Conservation (phyloP, 2,797 vertebrate species). For the Telmatherina bonti region DNA sequence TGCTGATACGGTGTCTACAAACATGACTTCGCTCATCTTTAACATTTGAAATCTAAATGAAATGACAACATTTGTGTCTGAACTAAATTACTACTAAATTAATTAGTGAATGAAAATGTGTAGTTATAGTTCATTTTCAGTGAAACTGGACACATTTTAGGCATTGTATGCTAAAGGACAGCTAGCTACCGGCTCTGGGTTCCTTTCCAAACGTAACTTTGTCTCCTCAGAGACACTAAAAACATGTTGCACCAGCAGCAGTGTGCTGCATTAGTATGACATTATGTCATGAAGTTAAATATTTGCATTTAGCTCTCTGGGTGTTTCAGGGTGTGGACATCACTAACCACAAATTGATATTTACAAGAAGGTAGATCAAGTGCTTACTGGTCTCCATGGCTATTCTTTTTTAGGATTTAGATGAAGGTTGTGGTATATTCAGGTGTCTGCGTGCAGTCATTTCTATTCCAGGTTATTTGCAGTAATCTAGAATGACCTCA, state of each 20-base stretch:
- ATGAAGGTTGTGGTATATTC: constrained; percentile 38
- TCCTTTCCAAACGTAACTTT: constrained; percentile 5
- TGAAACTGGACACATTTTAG: neutral
- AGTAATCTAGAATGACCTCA: constrained; percentile 40
- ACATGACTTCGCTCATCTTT: neutral
- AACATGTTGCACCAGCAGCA: constrained; percentile 27
- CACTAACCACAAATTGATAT: constrained; percentile 77
- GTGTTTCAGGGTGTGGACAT: constrained; percentile 72
- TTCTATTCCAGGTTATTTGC: constrained; percentile 43
- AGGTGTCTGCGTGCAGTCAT: constrained; percentile 54
- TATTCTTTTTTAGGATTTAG: constrained; percentile 69
- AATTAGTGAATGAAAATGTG: neutral
- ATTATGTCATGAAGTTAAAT: constrained; percentile 71
- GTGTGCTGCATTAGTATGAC: constrained; percentile 32
- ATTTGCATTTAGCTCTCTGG: constrained; percentile 70
- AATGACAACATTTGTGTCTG: neutral
- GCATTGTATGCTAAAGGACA: neutral
- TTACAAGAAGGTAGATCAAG: constrained; percentile 70
- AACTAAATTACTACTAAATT: neutral
- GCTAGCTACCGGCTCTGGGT: neutral
- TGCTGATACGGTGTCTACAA: constrained; percentile 3
- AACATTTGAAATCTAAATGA: neutral
- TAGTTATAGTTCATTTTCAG: constrained; percentile 15
- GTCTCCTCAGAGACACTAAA: constrained; percentile 8
- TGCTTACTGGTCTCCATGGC: constrained; percentile 58